phyloP scores from a whole-genome alignment of 1,140 invertebrate genomes.

The Drosophila malerkotliana region DNA sequence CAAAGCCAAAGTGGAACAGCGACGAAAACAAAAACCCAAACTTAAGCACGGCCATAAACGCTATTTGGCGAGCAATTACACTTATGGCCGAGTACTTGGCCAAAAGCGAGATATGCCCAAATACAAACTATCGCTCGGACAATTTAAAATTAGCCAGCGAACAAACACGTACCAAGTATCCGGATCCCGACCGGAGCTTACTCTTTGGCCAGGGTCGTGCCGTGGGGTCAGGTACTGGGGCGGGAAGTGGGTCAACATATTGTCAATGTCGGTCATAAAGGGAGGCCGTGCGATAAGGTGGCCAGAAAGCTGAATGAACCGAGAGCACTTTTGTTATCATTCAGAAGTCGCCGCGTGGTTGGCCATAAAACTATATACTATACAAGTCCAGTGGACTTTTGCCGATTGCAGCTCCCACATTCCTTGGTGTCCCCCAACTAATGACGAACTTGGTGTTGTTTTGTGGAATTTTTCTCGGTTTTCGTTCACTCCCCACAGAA shows the following conservation, averaged over 20 bases:
- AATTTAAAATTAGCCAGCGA: constrained; percentile 11
- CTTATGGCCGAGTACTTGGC: constrained; percentile 20
- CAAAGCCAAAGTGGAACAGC: constrained; percentile 26
- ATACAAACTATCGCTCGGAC: constrained; percentile 8
- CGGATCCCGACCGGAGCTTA: constrained; percentile 5
- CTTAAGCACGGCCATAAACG: constrained; percentile 54
- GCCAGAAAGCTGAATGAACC: constrained; percentile 42
- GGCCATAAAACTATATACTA: constrained; percentile 18
- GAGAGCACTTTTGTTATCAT: constrained; percentile 18
- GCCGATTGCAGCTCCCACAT: not conserved
- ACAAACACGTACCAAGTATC: constrained; percentile 26
- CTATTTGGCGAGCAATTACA: constrained; percentile 39
- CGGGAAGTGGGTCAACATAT: constrained; percentile 42
- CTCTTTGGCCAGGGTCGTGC: constrained; percentile 13
- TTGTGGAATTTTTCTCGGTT: constrained; percentile 20
- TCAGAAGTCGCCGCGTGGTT: constrained; percentile 14
- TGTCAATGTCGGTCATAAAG: constrained; percentile 40
- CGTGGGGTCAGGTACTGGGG: constrained; percentile 3
- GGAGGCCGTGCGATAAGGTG: constrained; percentile 32
- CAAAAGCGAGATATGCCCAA: constrained; percentile 19
- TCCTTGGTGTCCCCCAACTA: constrained; percentile 1
- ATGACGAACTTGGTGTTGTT: constrained; percentile 18
- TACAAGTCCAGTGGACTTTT: constrained; percentile 11
- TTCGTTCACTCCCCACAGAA: constrained; percentile 20
- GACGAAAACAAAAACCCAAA: constrained; percentile 29